A percentile compares a stretch with the other conserved stretches of the same genome.
These are phyloP conservation scores for Girardinichthys multiradiatus DNA, from an alignment of 2,113 vertebrate genomes.

Conservation along the genomic window DNA sequence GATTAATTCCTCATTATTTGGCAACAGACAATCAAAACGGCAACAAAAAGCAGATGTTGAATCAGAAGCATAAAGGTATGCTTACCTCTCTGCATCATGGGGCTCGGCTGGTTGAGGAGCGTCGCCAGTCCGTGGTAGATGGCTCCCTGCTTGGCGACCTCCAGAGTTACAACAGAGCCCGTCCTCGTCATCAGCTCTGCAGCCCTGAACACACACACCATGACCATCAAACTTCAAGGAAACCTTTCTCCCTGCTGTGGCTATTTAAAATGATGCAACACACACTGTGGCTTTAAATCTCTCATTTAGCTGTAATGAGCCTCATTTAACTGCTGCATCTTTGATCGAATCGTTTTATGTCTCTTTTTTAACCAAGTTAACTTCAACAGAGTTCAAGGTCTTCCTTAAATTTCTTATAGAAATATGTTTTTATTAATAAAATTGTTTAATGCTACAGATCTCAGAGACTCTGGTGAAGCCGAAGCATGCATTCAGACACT, in stretches of 20 bases:
- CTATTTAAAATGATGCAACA: not conserved
- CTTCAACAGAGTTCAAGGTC: too few species aligned
- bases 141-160: slow-evolving; percentile 98
- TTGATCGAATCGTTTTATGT: not conserved
- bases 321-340: not conserved
- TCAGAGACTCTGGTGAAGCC: too few species aligned
- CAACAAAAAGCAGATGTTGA: not conserved
- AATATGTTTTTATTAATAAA: too few species aligned
- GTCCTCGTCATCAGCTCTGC: slow-evolving; percentile 99
- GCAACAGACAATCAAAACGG: not conserved
- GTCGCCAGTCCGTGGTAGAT: slow-evolving; percentile 98
- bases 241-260: not conserved
- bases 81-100: slow-evolving; percentile 95
- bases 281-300: not conserved
- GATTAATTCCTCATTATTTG: not conserved
- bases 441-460: too few species aligned
- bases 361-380: not conserved
- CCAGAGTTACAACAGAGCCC: slow-evolving; percentile 95
- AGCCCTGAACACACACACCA: slow-evolving; percentile 82
- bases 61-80: not conserved
- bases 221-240: not conserved
- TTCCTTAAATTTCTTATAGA: too few species aligned
- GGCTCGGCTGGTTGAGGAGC: slow-evolving; percentile 96
- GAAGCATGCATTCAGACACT: too few species aligned
- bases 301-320: not conserved